Evolutionary conservation across 2,888 invertebrate genomes (phyloP), one percentile per base, ranked within the genome.

Genomic region (Zygogramma bicolorata): DNA sequence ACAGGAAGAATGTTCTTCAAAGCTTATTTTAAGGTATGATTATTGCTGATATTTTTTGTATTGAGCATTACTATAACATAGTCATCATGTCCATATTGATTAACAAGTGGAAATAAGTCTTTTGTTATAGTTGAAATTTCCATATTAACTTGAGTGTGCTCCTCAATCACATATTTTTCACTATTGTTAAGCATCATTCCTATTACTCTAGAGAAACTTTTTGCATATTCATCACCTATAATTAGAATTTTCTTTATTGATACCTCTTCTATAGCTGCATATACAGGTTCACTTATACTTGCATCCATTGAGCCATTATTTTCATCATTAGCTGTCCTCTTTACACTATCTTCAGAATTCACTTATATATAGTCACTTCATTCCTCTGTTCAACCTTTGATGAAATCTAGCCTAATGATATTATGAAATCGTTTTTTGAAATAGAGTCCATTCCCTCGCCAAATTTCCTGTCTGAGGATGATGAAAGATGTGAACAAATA

Each of bases 1-100:
- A 59, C 31, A 29, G 59, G 59, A 59, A 59, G 59, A 59, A 59
- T 59, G 31, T 59, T 59, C 59, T 59, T 59, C 59, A 59, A 59
- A 29, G 31, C 31, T 59, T 29, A 31, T 59, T 59, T 59, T 29
- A 31, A 59, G 59, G 29, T 59, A 59, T 27, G 31, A 59, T 59
- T 59, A 59, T 29, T 57, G 57, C 57, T 57, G 57, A 57, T 57
- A 20, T 57, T 57, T 57, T 57, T 57, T 57, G 57, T 57, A 59
- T 59, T 59, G 27, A 29, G 22, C 59, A 59, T 59, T 59, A 59
- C 59, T 31, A 27, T 10, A 31, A 27, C 29, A 59, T n/a, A 3
- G 27, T 58, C 25, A 58, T 58, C 58, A 22, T 29, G 58, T 58
- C 58, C 31, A 58, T 29, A 58, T 31, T 58, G 58, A 58, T 22